phyloP scores from a whole-genome alignment of 2,888 invertebrate species.

The Cetonia aurata region DNA sequence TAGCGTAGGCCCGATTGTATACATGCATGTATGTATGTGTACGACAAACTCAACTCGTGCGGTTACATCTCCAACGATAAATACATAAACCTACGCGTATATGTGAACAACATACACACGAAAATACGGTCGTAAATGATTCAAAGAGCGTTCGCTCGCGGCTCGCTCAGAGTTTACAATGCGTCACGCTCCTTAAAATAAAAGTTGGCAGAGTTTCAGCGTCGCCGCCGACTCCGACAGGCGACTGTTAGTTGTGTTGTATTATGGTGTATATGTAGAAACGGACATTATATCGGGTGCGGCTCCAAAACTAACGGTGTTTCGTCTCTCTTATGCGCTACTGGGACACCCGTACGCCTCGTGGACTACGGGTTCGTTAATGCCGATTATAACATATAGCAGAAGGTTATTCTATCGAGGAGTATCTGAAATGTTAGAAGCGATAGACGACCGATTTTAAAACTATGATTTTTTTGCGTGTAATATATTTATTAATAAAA shows the following conservation, averaged over 20 bases:
- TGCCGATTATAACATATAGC: background rate
- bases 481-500: no score
- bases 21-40: no score
- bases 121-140: slow-evolving; percentile 32
- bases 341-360: slow-evolving; percentile 12
- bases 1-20: no score
- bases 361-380: slow-evolving; percentile 3
- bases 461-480: no score
- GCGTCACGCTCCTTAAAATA: slow-evolving; percentile 59
- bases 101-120: background rate
- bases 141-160: slow-evolving; percentile 17
- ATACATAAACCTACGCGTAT: no score
- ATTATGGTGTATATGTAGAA: background rate
- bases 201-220: slow-evolving; percentile 57
- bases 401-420: no score
- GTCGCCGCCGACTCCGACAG: slow-evolving; percentile 5
- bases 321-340: slow-evolving; percentile 42
- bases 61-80: no score
- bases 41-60: no score
- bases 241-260: slow-evolving; percentile 31
- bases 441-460: no score
- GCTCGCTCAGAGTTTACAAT: slow-evolving; percentile 53
- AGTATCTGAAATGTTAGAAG: no score
- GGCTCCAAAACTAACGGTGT: slow-evolving; percentile 50
- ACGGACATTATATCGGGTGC: slow-evolving; percentile 48